Percentiles rank a stretch among this genome's conserved stretches.
phyloP scores from a whole-genome alignment of 2,888 invertebrate genomes.

The Drepanosiphum platanoidis region DNA sequence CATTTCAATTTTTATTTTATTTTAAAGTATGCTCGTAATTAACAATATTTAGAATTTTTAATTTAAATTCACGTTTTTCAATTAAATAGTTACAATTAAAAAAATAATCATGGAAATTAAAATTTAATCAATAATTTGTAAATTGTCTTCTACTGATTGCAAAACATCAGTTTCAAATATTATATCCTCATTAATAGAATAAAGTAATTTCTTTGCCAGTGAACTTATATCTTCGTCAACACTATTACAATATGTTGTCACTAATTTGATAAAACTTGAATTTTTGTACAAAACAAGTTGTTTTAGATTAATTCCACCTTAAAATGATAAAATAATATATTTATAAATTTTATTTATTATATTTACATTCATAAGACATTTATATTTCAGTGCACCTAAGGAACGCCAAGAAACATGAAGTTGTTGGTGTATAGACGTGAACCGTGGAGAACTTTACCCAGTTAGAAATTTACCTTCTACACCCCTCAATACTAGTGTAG shows the following conservation, averaged over 20 bases:
- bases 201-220: conserved; percentile 32
- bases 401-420: no score
- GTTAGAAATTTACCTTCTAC: no score
- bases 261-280: conserved; percentile 24
- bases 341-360: not conserved
- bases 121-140: conserved; percentile 6
- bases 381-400: no score
- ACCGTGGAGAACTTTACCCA: no score
- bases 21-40: not conserved
- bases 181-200: conserved; percentile 40
- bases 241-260: conserved; percentile 19
- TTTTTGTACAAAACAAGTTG: conserved; percentile 38
- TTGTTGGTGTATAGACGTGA: no score
- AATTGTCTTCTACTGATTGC: not conserved
- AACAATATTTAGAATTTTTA: not conserved
- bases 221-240: conserved; percentile 35
- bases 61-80: not conserved
- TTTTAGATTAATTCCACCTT: conserved; percentile 28
- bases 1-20: not conserved
- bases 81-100: not conserved
- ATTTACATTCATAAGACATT: no score
- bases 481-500: no score
- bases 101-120: not conserved
- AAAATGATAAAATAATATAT: not conserved
- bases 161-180: conserved; percentile 7